Base-by-base conservation (phyloP, 2,888 invertebrate species). In the Tetragonula carbonaria region DNA sequence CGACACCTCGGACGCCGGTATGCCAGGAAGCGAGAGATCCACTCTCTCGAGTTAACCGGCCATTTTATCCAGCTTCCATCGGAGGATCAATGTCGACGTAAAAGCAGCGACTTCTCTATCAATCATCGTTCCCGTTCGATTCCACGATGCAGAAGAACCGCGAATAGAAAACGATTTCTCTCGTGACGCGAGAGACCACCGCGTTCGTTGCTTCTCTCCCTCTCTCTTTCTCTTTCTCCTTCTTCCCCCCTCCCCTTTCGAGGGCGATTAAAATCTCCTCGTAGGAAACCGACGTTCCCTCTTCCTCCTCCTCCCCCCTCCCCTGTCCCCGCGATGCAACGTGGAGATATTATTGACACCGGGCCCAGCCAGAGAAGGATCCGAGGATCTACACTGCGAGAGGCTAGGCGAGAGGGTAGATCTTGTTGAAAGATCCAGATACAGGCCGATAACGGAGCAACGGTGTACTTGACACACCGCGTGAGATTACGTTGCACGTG, bases 401-500 rank as follows among this genome's bases (percentile, higher is more conserved):
- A 67, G 78, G 57, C 67, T 67, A 74, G 78, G 71, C 66, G 67
- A n/a, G 66, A 73, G 74, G 51, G 62, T 74, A 86, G 72, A 84
- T 84, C 82, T 84, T 75, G 83, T 78, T 71, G 87, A 78, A 79
- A 84, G 84, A 88, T 87, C 86, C 84, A 87, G 88, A 88, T 88
- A 86, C 82, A 85, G 75, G 84, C 65, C 55, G 88, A 88, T 88
- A 88, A 88, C 79, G 62, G 78, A 63, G 74, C 80, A 82, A 78
- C 79, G 81, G 80, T 77, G 86, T 89, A 84, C 88, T 86, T 87
- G 89, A 87, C 88, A 86, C 88, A 85, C 79, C 80, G 62, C 75
- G 81, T 65, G 87, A 87, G 89, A 89, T 89, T 88, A 87, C 82
- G 88, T 83, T 87, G 88, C 87, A 87, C 87, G 88, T 87, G 87